These are phyloP conservation scores for Hippasteria phrygiana DNA, from an alignment of 53 echinoderm and acorn worm genomes.

Conservation along the genomic window DNA sequence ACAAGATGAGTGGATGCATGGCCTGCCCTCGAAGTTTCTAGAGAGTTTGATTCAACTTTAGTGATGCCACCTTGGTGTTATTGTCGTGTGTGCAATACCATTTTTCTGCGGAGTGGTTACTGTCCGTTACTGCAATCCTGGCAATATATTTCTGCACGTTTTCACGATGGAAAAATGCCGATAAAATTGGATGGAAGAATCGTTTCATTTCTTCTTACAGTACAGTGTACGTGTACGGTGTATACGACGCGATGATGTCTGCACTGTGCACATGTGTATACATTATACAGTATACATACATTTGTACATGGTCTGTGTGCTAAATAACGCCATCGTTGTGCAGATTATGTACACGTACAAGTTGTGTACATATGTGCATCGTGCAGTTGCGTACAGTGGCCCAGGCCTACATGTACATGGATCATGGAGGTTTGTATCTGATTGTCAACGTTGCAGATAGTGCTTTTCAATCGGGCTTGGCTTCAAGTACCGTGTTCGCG, in stretches of 20 bases:
- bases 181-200: too few species aligned
- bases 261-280: not conserved
- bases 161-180: too few species aligned
- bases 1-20: not conserved
- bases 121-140: not conserved
- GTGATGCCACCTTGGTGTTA: too few species aligned
- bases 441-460: too few species aligned
- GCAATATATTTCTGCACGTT: too few species aligned
- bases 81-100: not conserved
- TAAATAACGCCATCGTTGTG: too few species aligned
- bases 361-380: not conserved
- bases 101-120: not conserved
- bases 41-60: too few species aligned
- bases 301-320: not conserved
- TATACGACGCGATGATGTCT: not conserved
- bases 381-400: not conserved
- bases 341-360: not conserved
- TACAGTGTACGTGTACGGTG: not conserved
- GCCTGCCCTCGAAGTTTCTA: too few species aligned
- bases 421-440: too few species aligned
- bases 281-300: not conserved
- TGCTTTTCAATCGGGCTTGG: too few species aligned
- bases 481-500: too few species aligned
- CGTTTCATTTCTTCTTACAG: not conserved
- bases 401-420: not conserved